Base-by-base conservation (phyloP, 2,113 vertebrate genomes). In the Pterocles gutturalis region DNA sequence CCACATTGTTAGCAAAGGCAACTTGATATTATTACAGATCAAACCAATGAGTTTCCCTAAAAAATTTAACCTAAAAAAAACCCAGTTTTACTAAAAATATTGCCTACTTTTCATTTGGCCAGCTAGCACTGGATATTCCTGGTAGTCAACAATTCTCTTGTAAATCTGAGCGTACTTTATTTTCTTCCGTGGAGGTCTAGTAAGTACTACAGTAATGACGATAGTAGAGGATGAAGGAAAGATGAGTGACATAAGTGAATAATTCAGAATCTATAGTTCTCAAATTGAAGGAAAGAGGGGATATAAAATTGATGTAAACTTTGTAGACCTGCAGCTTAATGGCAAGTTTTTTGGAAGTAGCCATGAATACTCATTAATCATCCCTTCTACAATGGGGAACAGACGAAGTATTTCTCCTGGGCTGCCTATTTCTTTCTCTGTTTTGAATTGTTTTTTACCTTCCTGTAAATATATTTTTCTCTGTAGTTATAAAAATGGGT, bases 351-450 rank as follows among this genome's bases (percentile, higher is more conserved):
- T 76, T 7, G 5, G 28, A 69, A 53, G 7, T 4, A 26, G 51
- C 70, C 5, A 9, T 15, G 15, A 14, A 25, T 13, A 51, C 2
- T 15, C 57, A 31, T 31, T 41, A 51, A 54, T 18, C 25, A 49
- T 8, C 3, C 6, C 58, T 83, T 54, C 15, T n/a, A n/a, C 2
- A 26, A 4, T 6, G 5, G 2, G 4, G 5, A 79, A 45, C 2
- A 64, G 10, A 3, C 9, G 13, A 33, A 85, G 0, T 31, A 51
- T 70, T 90, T 67, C 3, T 10, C 38, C 7, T 49, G 13, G 36
- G 11, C 7, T 33, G 5, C 41, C 9, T 48, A 4, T 10, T 71
- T 57, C 36, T 71, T 62, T 26, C 28, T 76, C 6, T 24, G 13
- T 60, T 80, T 80, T 53, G 7, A 60, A n/a, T 24, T 34, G 1